Evolutionary conservation across 1,140 invertebrate genomes (phyloP), one percentile per base, ranked within the genome.

Genomic region (Ips typographus): DNA sequence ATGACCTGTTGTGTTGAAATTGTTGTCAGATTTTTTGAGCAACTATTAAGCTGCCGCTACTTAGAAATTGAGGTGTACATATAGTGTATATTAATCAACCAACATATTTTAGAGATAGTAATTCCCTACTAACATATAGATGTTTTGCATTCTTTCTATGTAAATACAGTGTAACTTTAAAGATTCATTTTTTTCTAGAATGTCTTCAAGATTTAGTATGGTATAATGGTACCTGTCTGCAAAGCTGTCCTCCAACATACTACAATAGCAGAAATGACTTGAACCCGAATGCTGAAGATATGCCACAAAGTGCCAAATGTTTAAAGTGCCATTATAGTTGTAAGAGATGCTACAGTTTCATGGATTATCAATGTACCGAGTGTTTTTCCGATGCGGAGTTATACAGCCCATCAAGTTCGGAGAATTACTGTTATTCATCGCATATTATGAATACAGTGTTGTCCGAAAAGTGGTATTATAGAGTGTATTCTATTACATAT

Each of bases 271-370:
- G 52, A 52, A 55, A 68, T n/a, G 64, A 71, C 5, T 47, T 63
- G 39, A 66, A 58, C 6, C 8, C 3, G n/a, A 63, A 60, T 37
- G 41, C 40, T 38, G 53, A 68, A 63, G 58, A 51, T 7, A 41
- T 68, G 1, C 38, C 40, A 40, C 55, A 43, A 38, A 74, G 70
- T 8, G 68, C 71, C 61, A 66, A 68, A 40, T 80, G 79, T 72
- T 65, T 74, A 41, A 56, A 70, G 38, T 89, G 87, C 77, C 86
- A 89, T 77, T 88, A 88, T 74, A 80, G 83, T 2, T 89, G 87
- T 75, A 77, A 80, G 68, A 77, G 76, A 4, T 89, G 87, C 72
- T 73, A 72, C 3, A 86, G 86, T 4, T 82, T 85, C 0, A 81
- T 83, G 68, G 85, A 86, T 73, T 84, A 85, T 67, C 79, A 88